Base-by-base conservation (phyloP, 2,797 vertebrate species). In the Thaleichthys pacificus region DNA sequence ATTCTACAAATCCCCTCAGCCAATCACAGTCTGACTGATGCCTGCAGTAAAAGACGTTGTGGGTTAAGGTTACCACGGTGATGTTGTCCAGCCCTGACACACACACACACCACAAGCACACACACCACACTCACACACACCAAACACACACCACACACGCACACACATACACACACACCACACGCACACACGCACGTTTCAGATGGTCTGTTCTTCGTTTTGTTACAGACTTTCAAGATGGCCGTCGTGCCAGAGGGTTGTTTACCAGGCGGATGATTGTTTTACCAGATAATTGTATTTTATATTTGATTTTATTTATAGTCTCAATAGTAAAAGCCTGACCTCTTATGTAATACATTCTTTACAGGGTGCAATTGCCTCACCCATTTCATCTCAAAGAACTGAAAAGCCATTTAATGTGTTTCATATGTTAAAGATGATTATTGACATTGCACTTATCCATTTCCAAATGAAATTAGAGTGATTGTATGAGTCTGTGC, bases 291-390 rank as follows among this genome's bases (percentile, higher is more conserved):
- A 61, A 8, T 51, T 67, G 6, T 76, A 69, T 80, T 70, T 66
- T 82, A 74, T 78, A 77, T 69, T 77, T 63, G 35, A 19, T 73
- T 78, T 79, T 85, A 86, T 86, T 86, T 81, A 84, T 86, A 86
- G 85, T 78, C 80, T 70, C 68, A 47, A 73, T 81, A 71, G 77
- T 86, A 78, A 82, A 83, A 85, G 82, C 70, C 71, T 76, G 74
- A 77, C 68, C 78, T 79, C 74, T 86, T 84, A 82, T 83, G 81
- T 83, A 86, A 86, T 72, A 74, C 71, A 76, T 84, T 83, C 79
- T 81, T 80, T 72, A 77, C 67, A 73, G 68, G 69, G 78, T 78
- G 68, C 71, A 77, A 78, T 80, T 78, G 78, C 79, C 80, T 77
- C 76, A 82, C 57, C 71, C 72, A 71, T 82, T 81, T 30, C 35